Evolutionary conservation across 2,797 vertebrate genomes (phyloP), one percentile per base, ranked within the genome.

Genomic region (Epinephelus awoara): DNA sequence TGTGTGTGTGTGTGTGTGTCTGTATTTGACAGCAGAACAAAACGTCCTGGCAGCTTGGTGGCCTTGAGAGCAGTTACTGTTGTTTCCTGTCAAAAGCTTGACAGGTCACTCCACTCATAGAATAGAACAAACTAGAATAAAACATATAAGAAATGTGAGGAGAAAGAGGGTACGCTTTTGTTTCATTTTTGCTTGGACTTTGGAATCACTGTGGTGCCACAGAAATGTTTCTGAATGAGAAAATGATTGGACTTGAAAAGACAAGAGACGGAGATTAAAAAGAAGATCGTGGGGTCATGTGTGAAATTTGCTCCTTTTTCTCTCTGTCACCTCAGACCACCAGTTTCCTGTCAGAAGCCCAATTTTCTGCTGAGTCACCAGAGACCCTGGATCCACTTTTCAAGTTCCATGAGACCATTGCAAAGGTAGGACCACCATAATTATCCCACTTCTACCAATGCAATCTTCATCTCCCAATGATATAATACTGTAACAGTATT

Each of bases 281-380:
- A 8, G 38, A 65, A 50, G 19, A 52, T 8, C 25, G n/a, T 50
- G 34, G 23, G 49, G 44, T 49, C 18, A 23, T 83, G 18, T 93
- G 84, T 88, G 88, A 90, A 88, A 75, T 11, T 50, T 27, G 2
- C 40, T 51, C 65, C 5, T 72, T 67, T 7, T 23, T 66, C 14
- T 58, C 10, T 62, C 29, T 82, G 65, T 82, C 86, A 29, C 85
- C 51, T 75, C 89, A 98, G 97, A 94, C 91, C 61, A 93, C 94
- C 85, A 93, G 92, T 88, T 97, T 98, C 89, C 94, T 98, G 80
- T 96, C 95, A 0, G 98, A 99, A 90, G 97, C 96, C 58, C 83
- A 96, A 90, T 97, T 97, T 84, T 91, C 94, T 80, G 88, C 81
- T 13, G 84, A 66, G 79, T 82, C 91, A 64, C 94, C 90, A 47